A percentile compares a stretch with the other conserved stretches of the same genome.
phyloP scores from a whole-genome alignment of 1,140 invertebrate species.

The Tetragonula clypearis region DNA sequence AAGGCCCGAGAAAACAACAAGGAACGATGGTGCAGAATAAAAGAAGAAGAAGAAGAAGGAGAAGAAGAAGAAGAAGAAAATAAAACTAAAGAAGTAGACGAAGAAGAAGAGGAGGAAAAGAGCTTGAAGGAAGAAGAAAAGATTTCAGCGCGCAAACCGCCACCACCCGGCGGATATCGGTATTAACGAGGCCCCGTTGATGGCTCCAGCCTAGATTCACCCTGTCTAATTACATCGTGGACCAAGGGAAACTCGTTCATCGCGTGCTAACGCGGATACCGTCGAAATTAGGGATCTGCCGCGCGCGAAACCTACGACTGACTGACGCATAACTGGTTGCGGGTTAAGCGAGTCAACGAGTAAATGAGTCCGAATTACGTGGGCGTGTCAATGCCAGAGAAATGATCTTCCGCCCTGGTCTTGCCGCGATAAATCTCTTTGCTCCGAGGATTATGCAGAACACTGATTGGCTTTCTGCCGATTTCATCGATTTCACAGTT shows the following conservation, averaged over 20 bases:
- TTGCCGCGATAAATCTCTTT: conserved; percentile 48
- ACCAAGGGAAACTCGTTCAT: conserved; percentile 73
- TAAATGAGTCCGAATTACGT: conserved; percentile 80
- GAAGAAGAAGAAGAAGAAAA: no score
- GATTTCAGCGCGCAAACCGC: conserved; percentile 23
- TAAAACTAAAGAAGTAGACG: no score
- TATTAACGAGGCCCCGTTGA: conserved; percentile 66
- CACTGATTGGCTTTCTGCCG: conserved; percentile 3
- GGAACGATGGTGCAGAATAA: background rate
- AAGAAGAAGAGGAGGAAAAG: background rate
- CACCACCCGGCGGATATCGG: conserved; percentile 52
- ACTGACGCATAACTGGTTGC: conserved; percentile 68
- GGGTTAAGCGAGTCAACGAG: conserved; percentile 77
- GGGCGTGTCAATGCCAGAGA: conserved; percentile 78
- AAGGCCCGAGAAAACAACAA: conserved; percentile 24
- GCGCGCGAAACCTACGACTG: conserved; percentile 48
- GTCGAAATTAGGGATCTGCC: conserved; percentile 75
- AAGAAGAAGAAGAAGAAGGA: background rate
- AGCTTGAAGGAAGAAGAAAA: background rate
- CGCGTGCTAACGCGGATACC: conserved; percentile 71
- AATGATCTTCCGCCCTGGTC: conserved; percentile 60
- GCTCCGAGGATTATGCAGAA: conserved; percentile 67
- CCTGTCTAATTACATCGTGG: conserved; percentile 62
- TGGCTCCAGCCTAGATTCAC: conserved; percentile 60
- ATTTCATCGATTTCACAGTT: no score